phyloP scores from a whole-genome alignment of 2,888 invertebrate genomes.

The Pomacea canaliculata region DNA sequence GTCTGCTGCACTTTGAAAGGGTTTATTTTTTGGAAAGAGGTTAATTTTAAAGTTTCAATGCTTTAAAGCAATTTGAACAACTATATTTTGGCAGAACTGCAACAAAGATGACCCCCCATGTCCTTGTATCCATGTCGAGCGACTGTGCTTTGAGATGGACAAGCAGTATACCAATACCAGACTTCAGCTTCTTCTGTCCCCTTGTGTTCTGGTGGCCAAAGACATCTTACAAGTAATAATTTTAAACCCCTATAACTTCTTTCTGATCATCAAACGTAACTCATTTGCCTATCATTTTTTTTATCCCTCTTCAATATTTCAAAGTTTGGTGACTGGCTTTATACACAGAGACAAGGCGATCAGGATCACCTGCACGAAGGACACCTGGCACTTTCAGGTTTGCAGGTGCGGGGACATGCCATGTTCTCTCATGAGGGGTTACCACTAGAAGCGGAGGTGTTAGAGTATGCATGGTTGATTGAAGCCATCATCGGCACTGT shows the following conservation, averaged over 20 bases:
- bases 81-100: slow-evolving; percentile 77
- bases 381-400: slow-evolving; percentile 77
- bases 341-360: slow-evolving; percentile 50
- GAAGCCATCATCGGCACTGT: slow-evolving; percentile 94
- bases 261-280: too few relatives aligned
- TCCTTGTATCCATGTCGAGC: slow-evolving; percentile 76
- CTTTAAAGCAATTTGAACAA: too few relatives aligned
- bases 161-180: slow-evolving; percentile 92
- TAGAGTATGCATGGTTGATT: slow-evolving; percentile 97
- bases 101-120: slow-evolving; percentile 91
- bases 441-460: slow-evolving; percentile 89
- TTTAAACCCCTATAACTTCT: neutral
- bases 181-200: slow-evolving; percentile 85
- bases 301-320: neutral
- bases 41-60: too few relatives aligned
- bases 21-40: too few relatives aligned
- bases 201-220: slow-evolving; percentile 79
- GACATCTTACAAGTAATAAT: slow-evolving; percentile 61
- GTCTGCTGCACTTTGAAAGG: too few relatives aligned
- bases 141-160: slow-evolving; percentile 97
- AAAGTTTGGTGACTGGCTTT: neutral
- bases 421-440: slow-evolving; percentile 91
- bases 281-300: neutral
- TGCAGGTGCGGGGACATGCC: slow-evolving; percentile 81
- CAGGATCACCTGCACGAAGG: slow-evolving; percentile 66